Conservation (phyloP, 2,888 invertebrate genomes). For the Psylliodes chrysocephalus region DNA sequence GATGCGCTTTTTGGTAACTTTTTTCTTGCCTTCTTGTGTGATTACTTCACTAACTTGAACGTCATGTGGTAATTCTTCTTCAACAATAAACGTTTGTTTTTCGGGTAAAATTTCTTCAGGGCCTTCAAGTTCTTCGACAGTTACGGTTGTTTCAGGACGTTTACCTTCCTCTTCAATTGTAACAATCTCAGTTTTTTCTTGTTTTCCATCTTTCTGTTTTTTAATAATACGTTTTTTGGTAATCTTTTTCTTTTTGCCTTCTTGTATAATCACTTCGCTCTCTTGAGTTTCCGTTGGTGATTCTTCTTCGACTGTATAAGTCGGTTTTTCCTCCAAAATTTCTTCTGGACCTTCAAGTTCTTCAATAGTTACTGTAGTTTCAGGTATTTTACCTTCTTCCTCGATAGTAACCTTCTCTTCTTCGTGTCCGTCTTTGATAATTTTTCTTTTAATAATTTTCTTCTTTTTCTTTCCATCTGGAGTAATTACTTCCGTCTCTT, state of each 20-base stretch:
- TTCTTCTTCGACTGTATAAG: slow-evolving; percentile 50
- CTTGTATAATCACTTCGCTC: slow-evolving; percentile 12
- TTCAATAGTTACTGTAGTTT: slow-evolving; percentile 52
- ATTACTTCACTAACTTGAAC: slow-evolving; percentile 25
- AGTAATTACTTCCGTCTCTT: slow-evolving; percentile 37
- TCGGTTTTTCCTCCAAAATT: slow-evolving; percentile 38
- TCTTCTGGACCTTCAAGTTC: slow-evolving; percentile 55
- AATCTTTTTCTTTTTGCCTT: slow-evolving; percentile 50
- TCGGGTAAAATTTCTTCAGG: slow-evolving; percentile 23
- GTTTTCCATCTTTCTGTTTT: slow-evolving; percentile 57
- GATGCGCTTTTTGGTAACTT: slow-evolving; percentile 63
- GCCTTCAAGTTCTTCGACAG: slow-evolving; percentile 47
- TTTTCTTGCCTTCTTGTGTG: slow-evolving; percentile 36
- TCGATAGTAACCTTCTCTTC: slow-evolving; percentile 55
- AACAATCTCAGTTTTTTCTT: slow-evolving; percentile 61
- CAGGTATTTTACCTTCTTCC: slow-evolving; percentile 52
- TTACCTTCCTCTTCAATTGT: slow-evolving; percentile 53
- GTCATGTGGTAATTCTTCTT: slow-evolving; percentile 46
- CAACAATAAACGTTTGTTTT: slow-evolving; percentile 27
- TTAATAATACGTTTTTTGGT: slow-evolving; percentile 62
- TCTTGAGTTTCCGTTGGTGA: slow-evolving; percentile 43
- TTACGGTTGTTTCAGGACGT: slow-evolving; percentile 50
- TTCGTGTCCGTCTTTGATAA: slow-evolving; percentile 57
- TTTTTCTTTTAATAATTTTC: slow-evolving; percentile 63
- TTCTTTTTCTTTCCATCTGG: slow-evolving; percentile 46